Conservation (phyloP, 2,888 invertebrate species). For the Sipha maydis region DNA sequence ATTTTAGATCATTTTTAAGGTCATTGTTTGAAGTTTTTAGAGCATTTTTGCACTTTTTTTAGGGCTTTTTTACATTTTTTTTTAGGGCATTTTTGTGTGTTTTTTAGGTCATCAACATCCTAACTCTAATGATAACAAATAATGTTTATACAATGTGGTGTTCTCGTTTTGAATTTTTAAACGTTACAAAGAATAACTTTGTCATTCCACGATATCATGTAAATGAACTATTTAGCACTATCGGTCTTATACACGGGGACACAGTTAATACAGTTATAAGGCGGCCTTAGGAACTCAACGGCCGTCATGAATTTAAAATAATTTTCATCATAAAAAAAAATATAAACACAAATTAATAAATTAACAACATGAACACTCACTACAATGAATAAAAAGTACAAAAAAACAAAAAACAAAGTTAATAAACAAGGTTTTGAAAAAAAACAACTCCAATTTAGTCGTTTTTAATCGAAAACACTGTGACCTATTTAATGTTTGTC, state of each 20-base stretch:
- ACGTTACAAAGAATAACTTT: not conserved
- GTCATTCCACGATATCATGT: not conserved
- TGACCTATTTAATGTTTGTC: constrained; percentile 9
- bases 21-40: too few species aligned
- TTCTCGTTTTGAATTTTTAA: not conserved
- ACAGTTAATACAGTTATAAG: not conserved
- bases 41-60: too few species aligned
- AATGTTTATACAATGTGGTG: too few species aligned
- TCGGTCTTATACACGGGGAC: not conserved
- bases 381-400: not conserved
- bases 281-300: not conserved
- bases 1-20: too few species aligned
- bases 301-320: not conserved
- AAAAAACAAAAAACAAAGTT: not conserved
- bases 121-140: too few species aligned
- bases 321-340: not conserved
- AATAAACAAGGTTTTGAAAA: not conserved
- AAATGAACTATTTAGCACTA: not conserved
- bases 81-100: too few species aligned
- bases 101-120: too few species aligned
- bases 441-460: not conserved
- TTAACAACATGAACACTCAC: not conserved
- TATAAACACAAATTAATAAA: not conserved
- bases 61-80: too few species aligned
- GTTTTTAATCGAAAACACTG: not conserved